Conservation (phyloP, 2,888 invertebrate species). For the Copidosoma aretas region DNA sequence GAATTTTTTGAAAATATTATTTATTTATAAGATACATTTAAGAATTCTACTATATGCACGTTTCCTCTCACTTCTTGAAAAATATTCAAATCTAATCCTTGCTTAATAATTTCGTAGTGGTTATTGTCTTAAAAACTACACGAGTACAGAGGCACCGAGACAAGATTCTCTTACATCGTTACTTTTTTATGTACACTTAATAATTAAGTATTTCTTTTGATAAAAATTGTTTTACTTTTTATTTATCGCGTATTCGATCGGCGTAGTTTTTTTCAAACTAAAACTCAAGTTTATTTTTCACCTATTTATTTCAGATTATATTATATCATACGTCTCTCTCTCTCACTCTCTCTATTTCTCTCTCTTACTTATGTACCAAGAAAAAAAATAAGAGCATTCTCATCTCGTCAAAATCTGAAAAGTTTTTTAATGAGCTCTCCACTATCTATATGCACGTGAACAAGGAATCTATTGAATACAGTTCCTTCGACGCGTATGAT, state of each 20-base stretch:
- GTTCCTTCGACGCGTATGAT: constrained; percentile 11
- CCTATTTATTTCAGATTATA: neutral
- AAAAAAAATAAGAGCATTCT: constrained; percentile 1
- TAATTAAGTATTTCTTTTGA: too few relatives aligned
- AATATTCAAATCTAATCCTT: constrained; percentile 39
- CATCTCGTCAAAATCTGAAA: constrained; percentile 21
- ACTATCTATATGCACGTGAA: constrained; percentile 29
- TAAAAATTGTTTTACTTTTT: too few relatives aligned
- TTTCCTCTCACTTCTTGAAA: constrained; percentile 31
- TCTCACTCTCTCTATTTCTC: too few relatives aligned
- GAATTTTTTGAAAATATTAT: constrained; percentile 34
- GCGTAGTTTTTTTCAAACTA: too few relatives aligned
- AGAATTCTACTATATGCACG: constrained; percentile 36
- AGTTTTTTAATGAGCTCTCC: constrained; percentile 22
- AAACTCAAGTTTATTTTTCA: neutral
- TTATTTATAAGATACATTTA: constrained; percentile 42
- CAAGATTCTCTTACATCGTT: constrained; percentile 24
- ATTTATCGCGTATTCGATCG: too few relatives aligned
- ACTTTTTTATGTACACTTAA: constrained; percentile 3
- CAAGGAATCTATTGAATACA: constrained; percentile 37
- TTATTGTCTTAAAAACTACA: constrained; percentile 40
- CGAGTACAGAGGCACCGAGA: constrained; percentile 27
- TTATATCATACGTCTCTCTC: neutral
- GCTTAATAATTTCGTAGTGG: constrained; percentile 38
- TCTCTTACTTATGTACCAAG: neutral